Conservation (phyloP, 2,797 vertebrate genomes). For the Glyptemys insculpta region DNA sequence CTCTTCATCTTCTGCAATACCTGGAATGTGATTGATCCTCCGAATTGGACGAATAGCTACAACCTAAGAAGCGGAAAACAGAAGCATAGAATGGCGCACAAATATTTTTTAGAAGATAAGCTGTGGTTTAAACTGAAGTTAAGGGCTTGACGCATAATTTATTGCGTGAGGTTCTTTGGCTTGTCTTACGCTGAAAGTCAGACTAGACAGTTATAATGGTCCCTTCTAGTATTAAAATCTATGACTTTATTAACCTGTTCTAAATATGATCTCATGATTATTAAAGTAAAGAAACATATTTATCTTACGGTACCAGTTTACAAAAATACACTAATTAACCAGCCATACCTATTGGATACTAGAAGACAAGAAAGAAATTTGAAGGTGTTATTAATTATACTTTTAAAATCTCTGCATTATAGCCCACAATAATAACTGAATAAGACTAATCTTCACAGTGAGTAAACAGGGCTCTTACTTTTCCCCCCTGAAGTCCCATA, state of each 20-base stretch:
- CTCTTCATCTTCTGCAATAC: constrained; percentile 87
- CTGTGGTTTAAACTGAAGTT: not conserved
- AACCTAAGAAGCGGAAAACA: constrained; percentile 77
- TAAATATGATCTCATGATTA: rapidly evolving
- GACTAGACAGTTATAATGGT: not conserved
- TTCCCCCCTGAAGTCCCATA: not conserved
- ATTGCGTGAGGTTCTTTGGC: not conserved
- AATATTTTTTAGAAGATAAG: not conserved
- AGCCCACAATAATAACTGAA: not conserved
- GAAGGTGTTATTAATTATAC: not conserved
- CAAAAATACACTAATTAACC: not conserved
- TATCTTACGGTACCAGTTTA: not conserved
- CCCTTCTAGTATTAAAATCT: not conserved
- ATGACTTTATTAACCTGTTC: not conserved
- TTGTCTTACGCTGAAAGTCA: not conserved
- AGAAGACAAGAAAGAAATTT: not conserved
- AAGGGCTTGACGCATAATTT: not conserved
- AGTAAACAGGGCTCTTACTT: rapidly evolving
- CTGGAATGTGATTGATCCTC: constrained; percentile 84
- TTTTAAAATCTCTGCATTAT: not conserved
- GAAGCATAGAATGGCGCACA: not conserved
- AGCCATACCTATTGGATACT: not conserved
- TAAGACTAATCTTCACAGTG: not conserved
- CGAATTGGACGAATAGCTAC: constrained; percentile 84
- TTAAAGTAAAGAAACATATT: not conserved